phyloP scores from a whole-genome alignment of 2,888 invertebrate species.

The Cheilosia vernalis region DNA sequence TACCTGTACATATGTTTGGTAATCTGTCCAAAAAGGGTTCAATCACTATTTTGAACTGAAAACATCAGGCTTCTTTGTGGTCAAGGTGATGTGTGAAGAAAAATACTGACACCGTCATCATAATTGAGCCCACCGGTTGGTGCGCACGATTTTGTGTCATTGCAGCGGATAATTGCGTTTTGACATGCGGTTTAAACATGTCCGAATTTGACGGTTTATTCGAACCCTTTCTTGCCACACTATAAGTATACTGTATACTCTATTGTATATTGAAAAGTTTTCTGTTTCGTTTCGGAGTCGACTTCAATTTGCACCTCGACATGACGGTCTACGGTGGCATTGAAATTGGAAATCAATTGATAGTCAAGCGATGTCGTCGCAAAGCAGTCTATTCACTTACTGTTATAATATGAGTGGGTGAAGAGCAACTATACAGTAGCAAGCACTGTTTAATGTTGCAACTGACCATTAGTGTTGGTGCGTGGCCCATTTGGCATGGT shows the following conservation, averaged over 20 bases:
- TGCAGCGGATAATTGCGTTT: slow-evolving; percentile 21
- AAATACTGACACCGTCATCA: slow-evolving; percentile 13
- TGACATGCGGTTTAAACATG: slow-evolving; percentile 45
- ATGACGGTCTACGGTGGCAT: slow-evolving; percentile 43
- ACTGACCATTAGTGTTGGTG: slow-evolving; percentile 45
- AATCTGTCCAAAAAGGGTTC: slow-evolving; percentile 20
- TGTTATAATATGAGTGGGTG: slow-evolving; percentile 58
- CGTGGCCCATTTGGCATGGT: slow-evolving; percentile 71
- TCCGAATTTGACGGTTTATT: slow-evolving; percentile 38
- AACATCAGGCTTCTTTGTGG: slow-evolving; percentile 57
- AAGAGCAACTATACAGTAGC: background rate
- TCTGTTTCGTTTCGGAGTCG: slow-evolving; percentile 2
- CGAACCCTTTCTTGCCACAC: slow-evolving; percentile 65
- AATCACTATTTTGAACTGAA: slow-evolving; percentile 11
- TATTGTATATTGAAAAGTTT: slow-evolving; percentile 7
- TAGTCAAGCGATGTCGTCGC: slow-evolving; percentile 57
- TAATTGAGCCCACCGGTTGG: slow-evolving; percentile 20
- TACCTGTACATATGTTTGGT: slow-evolving; percentile 13
- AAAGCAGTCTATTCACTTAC: slow-evolving; percentile 19
- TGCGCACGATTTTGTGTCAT: background rate
- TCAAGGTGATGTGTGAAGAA: slow-evolving; percentile 60
- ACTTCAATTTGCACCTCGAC: slow-evolving; percentile 35
- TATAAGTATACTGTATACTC: background rate
- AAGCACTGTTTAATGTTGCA: slow-evolving; percentile 51
- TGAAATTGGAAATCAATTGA: slow-evolving; percentile 73